Base-by-base conservation (phyloP, 2,113 vertebrate genomes). In the Willisornis vidua region DNA sequence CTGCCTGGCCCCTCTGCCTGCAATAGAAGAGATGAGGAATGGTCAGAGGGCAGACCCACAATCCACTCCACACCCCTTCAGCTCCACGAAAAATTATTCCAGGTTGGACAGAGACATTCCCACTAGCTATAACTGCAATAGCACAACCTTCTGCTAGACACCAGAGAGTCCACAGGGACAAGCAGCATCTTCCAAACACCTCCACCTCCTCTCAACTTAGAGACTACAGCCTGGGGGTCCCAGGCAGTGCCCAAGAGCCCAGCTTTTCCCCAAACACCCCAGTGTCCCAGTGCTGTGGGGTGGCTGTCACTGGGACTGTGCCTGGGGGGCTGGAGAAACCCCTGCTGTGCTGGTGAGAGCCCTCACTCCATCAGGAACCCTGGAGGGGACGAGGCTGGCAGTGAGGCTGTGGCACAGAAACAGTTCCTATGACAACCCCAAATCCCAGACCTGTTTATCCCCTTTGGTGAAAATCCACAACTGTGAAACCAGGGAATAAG, bases 401-500 rank as follows among this genome's bases (percentile, higher is more conserved):
- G 45, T 1, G 49, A 87, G 87, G 81, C 85, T 81, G 82, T 25
- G 24, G 77, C 87, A 76, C 79, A 46, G 5, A 90, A 90, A 43
- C 90, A 26, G 96, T 97, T 97, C 92, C 97, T 95, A 97, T 97
- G 97, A 97, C 97, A 97, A 97, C 97, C 89, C 89, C 87, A 89
- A 87, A 92, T 81, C 96, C 90, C 95, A 89, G 93, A 70, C 94
- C 92, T 82, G 83, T 63, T 95, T 93, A 93, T 87, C 90, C 76
- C 76, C 87, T 84, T 90, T 86, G 87, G 89, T 94, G 85, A 81
- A 96, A 94, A 85, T 51, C 81, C 86, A 77, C 92, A 81, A 76
- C 80, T 1, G 4, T 59, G 74, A 68, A 91, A 63, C 19, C 1
- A 1, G 76, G 85, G 65, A 92, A 70, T 54, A 35, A 72, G 49